These are phyloP conservation scores for Sapajus apella DNA, from an alignment of 2,113 vertebrate genomes.

Conservation along the genomic window DNA sequence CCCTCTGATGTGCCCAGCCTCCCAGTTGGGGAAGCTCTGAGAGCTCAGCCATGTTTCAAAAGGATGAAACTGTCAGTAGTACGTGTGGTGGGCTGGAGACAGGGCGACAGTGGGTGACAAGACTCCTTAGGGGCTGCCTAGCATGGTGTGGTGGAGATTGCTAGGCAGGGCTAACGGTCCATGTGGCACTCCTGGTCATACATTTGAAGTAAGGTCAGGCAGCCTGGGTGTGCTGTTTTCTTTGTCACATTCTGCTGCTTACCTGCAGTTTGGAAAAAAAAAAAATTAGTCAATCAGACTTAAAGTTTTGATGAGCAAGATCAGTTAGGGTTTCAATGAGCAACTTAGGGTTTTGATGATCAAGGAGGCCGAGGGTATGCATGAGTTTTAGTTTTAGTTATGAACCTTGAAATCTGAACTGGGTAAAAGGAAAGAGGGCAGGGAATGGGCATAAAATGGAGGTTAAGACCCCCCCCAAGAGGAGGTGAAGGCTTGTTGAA, in stretches of 20 bases:
- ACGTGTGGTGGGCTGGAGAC: background rate
- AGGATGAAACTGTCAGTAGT: background rate
- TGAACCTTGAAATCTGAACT: background rate
- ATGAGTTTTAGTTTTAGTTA: background rate
- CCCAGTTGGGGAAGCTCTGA: background rate
- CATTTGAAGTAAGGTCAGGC: background rate
- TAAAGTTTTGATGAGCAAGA: background rate
- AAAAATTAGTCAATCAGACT: background rate
- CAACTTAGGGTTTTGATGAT: background rate
- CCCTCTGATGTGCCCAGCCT: background rate
- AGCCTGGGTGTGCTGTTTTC: background rate
- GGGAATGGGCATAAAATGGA: background rate
- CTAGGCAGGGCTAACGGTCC: background rate
- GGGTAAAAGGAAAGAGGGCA: background rate
- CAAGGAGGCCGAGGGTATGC: background rate
- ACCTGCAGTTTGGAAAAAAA: background rate
- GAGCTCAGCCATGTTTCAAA: background rate
- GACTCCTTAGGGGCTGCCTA: background rate
- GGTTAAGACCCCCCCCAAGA: background rate
- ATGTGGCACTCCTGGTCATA: background rate
- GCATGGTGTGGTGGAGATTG: background rate
- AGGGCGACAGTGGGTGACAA: background rate
- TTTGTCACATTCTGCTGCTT: background rate
- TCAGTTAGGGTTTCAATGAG: background rate
- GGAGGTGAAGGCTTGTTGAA: background rate